Evolutionary conservation across 1,140 invertebrate genomes (phyloP).

Genomic region (Alviniconcha marisindica): DNA sequence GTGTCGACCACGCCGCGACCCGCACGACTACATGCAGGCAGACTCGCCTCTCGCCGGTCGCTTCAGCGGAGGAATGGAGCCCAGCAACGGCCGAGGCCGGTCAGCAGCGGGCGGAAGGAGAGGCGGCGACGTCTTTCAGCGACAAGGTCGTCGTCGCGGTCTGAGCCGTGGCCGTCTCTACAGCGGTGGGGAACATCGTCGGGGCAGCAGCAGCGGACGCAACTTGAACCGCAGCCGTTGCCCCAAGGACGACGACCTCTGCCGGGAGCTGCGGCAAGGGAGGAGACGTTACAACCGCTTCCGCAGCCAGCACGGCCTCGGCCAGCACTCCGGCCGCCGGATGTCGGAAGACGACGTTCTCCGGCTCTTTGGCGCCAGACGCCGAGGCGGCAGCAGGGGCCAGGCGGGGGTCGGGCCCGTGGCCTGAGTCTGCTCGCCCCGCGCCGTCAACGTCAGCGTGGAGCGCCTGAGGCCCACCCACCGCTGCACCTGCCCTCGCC

Average conservation of each 20-base stretch:
- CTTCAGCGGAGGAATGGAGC: not conserved
- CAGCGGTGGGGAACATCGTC: not conserved
- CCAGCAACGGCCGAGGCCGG: not conserved
- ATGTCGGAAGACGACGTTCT: not conserved
- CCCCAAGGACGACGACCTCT: conserved; percentile 12
- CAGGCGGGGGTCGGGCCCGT: not conserved
- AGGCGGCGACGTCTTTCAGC: not conserved
- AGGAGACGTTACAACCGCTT: not conserved
- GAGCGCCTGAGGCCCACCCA: not conserved
- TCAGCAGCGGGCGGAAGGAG: not conserved
- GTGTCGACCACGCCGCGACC: not conserved
- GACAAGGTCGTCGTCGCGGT: not conserved
- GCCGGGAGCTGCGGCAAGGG: not conserved
- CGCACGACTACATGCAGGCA: conserved; percentile 27
- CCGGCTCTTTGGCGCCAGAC: not conserved
- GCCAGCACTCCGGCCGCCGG: not conserved
- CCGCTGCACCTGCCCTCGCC: conserved; percentile 7
- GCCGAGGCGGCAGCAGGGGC: not conserved
- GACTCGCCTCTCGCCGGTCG: not conserved
- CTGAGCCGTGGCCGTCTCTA: not conserved
- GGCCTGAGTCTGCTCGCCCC: conserved; percentile 16
- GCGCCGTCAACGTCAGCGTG: not conserved
- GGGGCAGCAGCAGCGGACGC: not conserved
- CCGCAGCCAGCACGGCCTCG: not conserved
- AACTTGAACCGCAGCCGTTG: conserved; percentile 28